These are phyloP conservation scores for Lutjanus erythropterus DNA, from an alignment of 2,113 vertebrate species.

Conservation along the genomic window DNA sequence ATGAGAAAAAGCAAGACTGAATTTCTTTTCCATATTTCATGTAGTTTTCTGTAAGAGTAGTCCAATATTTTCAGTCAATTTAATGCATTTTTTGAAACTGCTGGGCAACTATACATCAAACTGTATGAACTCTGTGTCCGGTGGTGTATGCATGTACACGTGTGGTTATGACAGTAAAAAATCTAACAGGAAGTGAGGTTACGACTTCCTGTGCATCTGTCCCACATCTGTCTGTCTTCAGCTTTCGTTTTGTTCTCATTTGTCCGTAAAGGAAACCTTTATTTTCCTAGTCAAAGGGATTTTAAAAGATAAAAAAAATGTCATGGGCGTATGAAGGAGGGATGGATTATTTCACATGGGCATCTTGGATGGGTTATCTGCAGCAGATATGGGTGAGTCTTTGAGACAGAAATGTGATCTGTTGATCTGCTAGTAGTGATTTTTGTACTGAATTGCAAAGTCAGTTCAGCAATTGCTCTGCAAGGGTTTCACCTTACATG, in stretches of 20 bases:
- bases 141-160: background rate
- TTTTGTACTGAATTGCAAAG: background rate
- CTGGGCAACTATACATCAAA: background rate
- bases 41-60: background rate
- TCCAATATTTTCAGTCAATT: background rate
- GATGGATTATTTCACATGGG: conserved; percentile 23
- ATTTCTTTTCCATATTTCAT: background rate
- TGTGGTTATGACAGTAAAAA: background rate
- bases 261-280: background rate
- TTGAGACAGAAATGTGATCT: background rate
- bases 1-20: background rate
- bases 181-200: conserved; percentile 29
- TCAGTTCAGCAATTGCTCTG: background rate
- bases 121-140: background rate
- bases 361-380: conserved; percentile 31
- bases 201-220: conserved; percentile 9
- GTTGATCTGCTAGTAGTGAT: background rate
- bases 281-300: background rate
- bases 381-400: conserved; percentile 49
- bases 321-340: background rate
- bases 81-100: background rate
- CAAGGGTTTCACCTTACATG: too few relatives aligned
- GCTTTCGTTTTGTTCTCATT: conserved; percentile 5
- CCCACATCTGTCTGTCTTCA: background rate
- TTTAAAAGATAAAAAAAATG: background rate